Percentiles rank a stretch among this genome's conserved stretches.
Evolutionary conservation across 2,797 vertebrate genomes (phyloP).

Genomic region (Euphonia xanthogaster): DNA sequence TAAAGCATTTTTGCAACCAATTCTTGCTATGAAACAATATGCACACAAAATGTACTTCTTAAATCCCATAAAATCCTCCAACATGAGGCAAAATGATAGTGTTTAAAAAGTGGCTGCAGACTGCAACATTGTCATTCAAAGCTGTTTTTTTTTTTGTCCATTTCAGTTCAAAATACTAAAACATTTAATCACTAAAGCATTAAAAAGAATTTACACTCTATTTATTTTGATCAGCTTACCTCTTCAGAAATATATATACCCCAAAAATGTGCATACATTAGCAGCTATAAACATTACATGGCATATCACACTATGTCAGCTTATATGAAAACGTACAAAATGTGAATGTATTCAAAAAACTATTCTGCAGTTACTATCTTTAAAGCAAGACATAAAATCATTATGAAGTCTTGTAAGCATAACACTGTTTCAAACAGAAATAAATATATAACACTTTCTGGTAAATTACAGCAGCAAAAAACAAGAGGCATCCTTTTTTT

Average conservation of each 20-base stretch:
- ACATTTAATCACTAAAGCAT: constrained; percentile 88
- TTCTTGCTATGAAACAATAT: constrained; percentile 90
- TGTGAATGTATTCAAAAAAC: constrained; percentile 97
- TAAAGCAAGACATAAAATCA: constrained; percentile 91
- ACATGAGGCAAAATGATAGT: constrained; percentile 81
- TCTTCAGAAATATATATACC: constrained; percentile 96
- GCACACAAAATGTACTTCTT: constrained; percentile 85
- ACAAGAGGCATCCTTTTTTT: constrained; percentile 84
- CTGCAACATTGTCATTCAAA: constrained; percentile 76
- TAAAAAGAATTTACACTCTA: constrained; percentile 88
- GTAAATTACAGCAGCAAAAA: constrained; percentile 88
- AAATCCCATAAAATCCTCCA: constrained; percentile 82
- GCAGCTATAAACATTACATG: constrained; percentile 96
- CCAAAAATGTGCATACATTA: constrained; percentile 95
- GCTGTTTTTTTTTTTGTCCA: constrained; percentile 79
- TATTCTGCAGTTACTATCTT: constrained; percentile 88
- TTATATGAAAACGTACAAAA: constrained; percentile 99
- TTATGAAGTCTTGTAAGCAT: constrained; percentile 88
- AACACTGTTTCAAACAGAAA: constrained; percentile 89
- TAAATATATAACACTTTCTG: constrained; percentile 90
- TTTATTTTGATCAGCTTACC: constrained; percentile 87
- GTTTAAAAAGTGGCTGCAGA: constrained; percentile 78
- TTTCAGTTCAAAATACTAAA: constrained; percentile 87
- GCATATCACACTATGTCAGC: constrained; percentile 92
- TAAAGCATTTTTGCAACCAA: constrained; percentile 90